These are phyloP conservation scores for Erythrocercus mccallii DNA, from an alignment of 2,113 vertebrate species.

Conservation along the genomic window DNA sequence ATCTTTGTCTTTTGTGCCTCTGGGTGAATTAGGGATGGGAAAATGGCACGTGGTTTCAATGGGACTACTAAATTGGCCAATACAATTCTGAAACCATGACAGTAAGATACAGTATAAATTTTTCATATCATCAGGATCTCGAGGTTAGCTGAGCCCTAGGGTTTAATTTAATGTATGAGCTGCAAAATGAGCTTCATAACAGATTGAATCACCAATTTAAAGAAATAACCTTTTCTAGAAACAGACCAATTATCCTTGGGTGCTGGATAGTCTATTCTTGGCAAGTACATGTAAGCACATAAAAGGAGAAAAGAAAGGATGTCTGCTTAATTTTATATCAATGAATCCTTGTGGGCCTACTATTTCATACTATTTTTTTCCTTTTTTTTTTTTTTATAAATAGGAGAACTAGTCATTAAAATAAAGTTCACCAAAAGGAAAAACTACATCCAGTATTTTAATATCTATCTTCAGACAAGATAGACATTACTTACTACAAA, in stretches of 20 bases:
- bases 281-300: background rate
- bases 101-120: background rate
- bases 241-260: background rate
- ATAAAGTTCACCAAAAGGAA: background rate
- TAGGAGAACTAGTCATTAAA: background rate
- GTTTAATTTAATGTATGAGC: slow-evolving; percentile 49
- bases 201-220: slow-evolving; percentile 38
- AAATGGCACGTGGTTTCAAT: background rate
- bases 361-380: background rate
- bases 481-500: background rate
- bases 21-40: background rate
- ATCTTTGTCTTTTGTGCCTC: background rate
- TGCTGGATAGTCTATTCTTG: background rate
- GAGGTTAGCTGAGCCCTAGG: slow-evolving; percentile 34
- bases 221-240: slow-evolving; percentile 53
- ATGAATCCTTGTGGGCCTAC: background rate
- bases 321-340: background rate
- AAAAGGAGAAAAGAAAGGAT: background rate
- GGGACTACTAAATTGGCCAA: background rate
- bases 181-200: slow-evolving; percentile 21
- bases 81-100: background rate
- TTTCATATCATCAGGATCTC: slow-evolving; percentile 9
- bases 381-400: background rate
- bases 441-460: background rate
- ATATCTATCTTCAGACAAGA: background rate